Base-by-base conservation (phyloP, 1,140 invertebrate genomes). In the Drosophila arawakana region DNA sequence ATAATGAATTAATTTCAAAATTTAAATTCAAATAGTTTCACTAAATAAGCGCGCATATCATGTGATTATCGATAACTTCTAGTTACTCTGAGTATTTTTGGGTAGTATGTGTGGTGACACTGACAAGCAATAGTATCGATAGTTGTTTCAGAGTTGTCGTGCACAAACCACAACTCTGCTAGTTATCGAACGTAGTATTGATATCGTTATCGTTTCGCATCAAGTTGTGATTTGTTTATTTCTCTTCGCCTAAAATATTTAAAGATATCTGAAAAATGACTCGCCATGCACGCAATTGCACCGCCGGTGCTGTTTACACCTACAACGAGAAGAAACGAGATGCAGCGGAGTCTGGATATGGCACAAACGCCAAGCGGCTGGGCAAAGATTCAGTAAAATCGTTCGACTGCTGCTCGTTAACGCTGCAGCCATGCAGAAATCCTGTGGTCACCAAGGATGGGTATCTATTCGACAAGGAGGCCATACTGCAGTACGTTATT, bases 241-340 rank as follows among this genome's bases (percentile, higher is more conserved):
- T 15, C 1, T 59, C 52, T 43, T 62, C 44, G 35, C 4, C 8
- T 11, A 21, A 44, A 59, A 65, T 15, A 21, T 21, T 41, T 5
- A 44, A 59, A 65, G 34, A 21, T 21, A 34, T 7, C 2, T 25
- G 4, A 34, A 57, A 49, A 25, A 98, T 98, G 97, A 98, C 97
- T 0, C 93, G 99, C 65, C 99, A 99, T 91, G 98, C 97, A 5
- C 96, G 97, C 92, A 99, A 99, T 93, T 98, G 98, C 88, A 99
- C 99, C 2, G 98, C 98, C 11, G 98, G 98, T 61, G 97, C 98
- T 18, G 98, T 99, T 37, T 99, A 99, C 91, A 99, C 98, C 0
- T 99, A 99, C 91, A 97, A 99, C 91, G 99, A 99, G 91, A 98
- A 98, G 92, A 97, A 98, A 91, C 99, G 98, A 90, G 99, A 99